Evolutionary conservation across 2,797 vertebrate species (phyloP).

Genomic region (Synanceia verrucosa): DNA sequence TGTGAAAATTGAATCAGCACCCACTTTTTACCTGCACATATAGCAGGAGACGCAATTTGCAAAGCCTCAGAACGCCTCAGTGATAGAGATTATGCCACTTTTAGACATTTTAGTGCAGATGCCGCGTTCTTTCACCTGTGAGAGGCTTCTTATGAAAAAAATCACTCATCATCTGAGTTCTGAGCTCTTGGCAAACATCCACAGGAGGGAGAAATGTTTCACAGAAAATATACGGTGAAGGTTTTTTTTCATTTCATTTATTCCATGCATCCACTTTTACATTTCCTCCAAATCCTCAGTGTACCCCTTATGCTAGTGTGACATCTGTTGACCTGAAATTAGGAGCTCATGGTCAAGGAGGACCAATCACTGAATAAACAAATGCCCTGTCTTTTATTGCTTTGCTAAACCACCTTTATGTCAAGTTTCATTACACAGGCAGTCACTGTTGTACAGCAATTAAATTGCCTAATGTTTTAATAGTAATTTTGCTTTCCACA

Average conservation of each 20-base stretch:
- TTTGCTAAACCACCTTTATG: neutral
- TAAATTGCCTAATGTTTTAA: slow-evolving; percentile 27
- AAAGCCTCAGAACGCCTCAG: neutral
- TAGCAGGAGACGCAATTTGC: neutral
- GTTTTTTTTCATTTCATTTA: neutral
- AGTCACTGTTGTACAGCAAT: slow-evolving; percentile 51
- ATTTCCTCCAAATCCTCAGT: neutral
- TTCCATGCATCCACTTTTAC: neutral
- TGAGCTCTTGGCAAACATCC: neutral
- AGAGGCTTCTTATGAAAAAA: slow-evolving; percentile 23
- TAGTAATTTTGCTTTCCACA: slow-evolving; percentile 26
- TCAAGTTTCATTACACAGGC: slow-evolving; percentile 50
- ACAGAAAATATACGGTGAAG: neutral
- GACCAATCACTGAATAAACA: slow-evolving; percentile 15
- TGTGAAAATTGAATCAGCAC: slow-evolving; percentile 23
- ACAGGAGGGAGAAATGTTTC: neutral
- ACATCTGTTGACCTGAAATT: slow-evolving; percentile 23
- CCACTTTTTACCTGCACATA: slow-evolving; percentile 11
- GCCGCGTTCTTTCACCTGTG: neutral
- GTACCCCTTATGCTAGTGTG: neutral
- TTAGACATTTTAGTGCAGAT: neutral
- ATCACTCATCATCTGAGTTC: neutral
- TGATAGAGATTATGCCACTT: neutral
- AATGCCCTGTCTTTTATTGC: slow-evolving; percentile 1
- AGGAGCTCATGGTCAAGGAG: slow-evolving; percentile 5